Evolutionary conservation across 2,113 vertebrate genomes (phyloP).

Genomic region (Speoplatyrhinus poulsoni): DNA sequence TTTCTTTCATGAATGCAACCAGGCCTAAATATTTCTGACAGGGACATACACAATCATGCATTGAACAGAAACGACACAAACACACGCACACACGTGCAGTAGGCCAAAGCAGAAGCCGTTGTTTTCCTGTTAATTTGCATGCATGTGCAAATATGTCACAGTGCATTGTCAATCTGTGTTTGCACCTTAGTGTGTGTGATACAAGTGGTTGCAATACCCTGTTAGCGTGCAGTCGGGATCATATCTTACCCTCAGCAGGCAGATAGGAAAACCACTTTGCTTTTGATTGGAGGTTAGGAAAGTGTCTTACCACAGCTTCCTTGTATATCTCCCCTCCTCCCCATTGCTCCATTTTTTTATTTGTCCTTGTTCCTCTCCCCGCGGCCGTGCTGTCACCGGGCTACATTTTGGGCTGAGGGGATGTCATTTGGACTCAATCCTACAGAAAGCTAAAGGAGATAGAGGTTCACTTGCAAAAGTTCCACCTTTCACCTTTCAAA

Average conservation of each 20-base stretch:
- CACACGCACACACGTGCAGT: background rate
- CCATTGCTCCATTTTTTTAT: conserved; percentile 40
- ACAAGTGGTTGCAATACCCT: conserved; percentile 53
- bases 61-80: background rate
- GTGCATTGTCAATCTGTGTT: conserved; percentile 1
- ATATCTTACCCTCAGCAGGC: conserved; percentile 66
- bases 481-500: background rate
- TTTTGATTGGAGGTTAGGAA: conserved; percentile 66
- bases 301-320: conserved; percentile 62
- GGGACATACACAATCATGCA: background rate
- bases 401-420: conserved; percentile 30
- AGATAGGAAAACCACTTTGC: conserved; percentile 68
- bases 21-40: background rate
- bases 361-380: conserved; percentile 59
- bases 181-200: conserved; percentile 7
- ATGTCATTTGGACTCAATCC: conserved; percentile 24
- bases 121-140: background rate
- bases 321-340: conserved; percentile 56
- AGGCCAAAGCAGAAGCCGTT: background rate
- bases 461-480: background rate
- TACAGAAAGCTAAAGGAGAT: background rate
- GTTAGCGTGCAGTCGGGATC: conserved; percentile 48
- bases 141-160: background rate
- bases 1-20: background rate
- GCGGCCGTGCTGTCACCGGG: conserved; percentile 39